Conservation (phyloP, 2,888 invertebrate species). For the Biston betularia region DNA sequence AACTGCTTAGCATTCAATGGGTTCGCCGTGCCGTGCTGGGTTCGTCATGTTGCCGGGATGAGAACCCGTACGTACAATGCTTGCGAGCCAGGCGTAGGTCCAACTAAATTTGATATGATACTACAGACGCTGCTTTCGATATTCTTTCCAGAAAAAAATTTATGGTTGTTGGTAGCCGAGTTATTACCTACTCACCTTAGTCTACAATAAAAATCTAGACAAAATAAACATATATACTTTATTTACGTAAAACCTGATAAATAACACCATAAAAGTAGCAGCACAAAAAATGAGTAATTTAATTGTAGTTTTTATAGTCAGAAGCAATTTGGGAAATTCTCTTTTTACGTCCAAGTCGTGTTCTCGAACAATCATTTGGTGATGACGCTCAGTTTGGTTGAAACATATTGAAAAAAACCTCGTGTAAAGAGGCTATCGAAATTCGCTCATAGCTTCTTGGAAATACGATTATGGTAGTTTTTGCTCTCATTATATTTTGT, state of each 20-base stretch:
- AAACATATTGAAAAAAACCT: slow-evolving; percentile 8
- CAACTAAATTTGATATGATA: too few relatives aligned
- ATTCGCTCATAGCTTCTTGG: slow-evolving; percentile 12
- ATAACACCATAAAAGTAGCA: slow-evolving; percentile 6
- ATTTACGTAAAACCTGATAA: slow-evolving; percentile 5
- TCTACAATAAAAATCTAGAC: slow-evolving; percentile 5
- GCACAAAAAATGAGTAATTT: slow-evolving; percentile 13
- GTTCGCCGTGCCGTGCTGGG: too few relatives aligned
- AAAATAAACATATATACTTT: too few relatives aligned
- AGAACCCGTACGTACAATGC: too few relatives aligned
- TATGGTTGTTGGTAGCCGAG: too few relatives aligned
- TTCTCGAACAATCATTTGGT: slow-evolving; percentile 9
- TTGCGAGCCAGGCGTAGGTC: too few relatives aligned
- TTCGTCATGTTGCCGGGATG: too few relatives aligned
- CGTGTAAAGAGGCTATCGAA: slow-evolving; percentile 10
- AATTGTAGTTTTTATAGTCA: slow-evolving; percentile 10
- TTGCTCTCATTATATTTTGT: slow-evolving; percentile 20
- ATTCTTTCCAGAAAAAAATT: too few relatives aligned
- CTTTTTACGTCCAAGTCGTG: background rate
- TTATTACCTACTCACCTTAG: background rate
- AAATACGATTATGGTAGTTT: slow-evolving; percentile 23
- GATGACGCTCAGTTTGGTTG: slow-evolving; percentile 17
- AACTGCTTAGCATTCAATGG: too few relatives aligned
- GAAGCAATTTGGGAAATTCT: slow-evolving; percentile 9
- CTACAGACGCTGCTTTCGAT: too few relatives aligned